Base-by-base conservation (phyloP, 2,888 invertebrate species). In the Dexiosoma caninum region DNA sequence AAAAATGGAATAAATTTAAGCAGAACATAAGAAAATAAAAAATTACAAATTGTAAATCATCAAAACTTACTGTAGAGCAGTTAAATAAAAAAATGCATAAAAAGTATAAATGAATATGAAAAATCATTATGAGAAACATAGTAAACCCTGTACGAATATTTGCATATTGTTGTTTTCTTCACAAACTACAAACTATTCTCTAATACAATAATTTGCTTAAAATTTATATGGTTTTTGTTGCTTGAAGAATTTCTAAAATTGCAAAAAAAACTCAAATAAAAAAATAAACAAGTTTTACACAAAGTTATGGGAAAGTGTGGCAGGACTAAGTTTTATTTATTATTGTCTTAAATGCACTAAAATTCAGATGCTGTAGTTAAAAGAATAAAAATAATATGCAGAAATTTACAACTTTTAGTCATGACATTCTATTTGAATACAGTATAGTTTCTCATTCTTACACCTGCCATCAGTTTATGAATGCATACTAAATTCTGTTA, bases 1-100 rank as follows among this genome's bases (percentile, higher is more conserved):
- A 74, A 21, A 64, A 46, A 62, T n/a, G 14, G 42, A 35, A 12
- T 7, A 35, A 51, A 53, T n/a, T n/a, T n/a, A n/a, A n/a, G n/a
- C n/a, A n/a, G n/a, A n/a, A n/a, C n/a, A n/a, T n/a, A n/a, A n/a
- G n/a, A 32, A 27, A 57, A 35, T 16, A n/a, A 70, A 59, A 70
- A 44, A 64, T 53, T 42, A 66, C 64, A 59, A 77, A 70, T 70
- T 74, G 66, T 78, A 78, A 66, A 78, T 78, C 78, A 81, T 81
- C 66, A 69, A 77, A 75, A 69, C 16, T 66, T 71, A 57, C 37
- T 64, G 57, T 30, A 64, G 16, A 14, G 30, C 6, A 27, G 3
- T 5, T 27, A 59, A 14, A 42, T 21, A 59, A 53, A 55, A 37
- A 60, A 27, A 44, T 2, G 12, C 14, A 23, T 27, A 37, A 59